Evolutionary conservation across 2,888 invertebrate species (phyloP).

Genomic region (Thymelicus sylvestris): DNA sequence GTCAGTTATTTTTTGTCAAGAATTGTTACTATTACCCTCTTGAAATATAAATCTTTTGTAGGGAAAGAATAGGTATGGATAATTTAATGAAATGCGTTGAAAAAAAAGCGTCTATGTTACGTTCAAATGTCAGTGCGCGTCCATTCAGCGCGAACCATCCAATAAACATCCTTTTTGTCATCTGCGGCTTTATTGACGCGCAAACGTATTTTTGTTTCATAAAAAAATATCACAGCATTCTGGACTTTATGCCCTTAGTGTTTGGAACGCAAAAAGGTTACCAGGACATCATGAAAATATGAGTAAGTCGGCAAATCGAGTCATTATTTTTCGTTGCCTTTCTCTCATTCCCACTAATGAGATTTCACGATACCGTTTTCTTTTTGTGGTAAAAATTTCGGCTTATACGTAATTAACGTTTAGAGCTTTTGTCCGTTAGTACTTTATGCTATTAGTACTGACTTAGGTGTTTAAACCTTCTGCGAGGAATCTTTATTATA

Average conservation of each 20-base stretch:
- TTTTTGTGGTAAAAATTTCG: conserved; percentile 32
- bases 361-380: conserved; percentile 56
- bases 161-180: conserved; percentile 19
- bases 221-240: conserved; percentile 2
- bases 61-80: too few relatives aligned
- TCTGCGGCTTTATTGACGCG: conserved; percentile 12
- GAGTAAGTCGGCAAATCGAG: conserved; percentile 46
- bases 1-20: too few relatives aligned
- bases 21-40: too few relatives aligned
- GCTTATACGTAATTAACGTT: conserved; percentile 36
- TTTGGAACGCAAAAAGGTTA: conserved; percentile 19
- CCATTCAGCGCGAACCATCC: conserved; percentile 11
- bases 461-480: not conserved
- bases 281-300: conserved; percentile 29
- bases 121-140: not conserved
- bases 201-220: conserved; percentile 11
- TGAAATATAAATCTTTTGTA: too few relatives aligned
- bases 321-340: conserved; percentile 71
- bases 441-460: conserved; percentile 17
- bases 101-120: not conserved
- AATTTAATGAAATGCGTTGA: not conserved
- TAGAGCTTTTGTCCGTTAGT: conserved; percentile 12
- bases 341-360: conserved; percentile 65
- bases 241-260: conserved; percentile 9
- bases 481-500: conserved; percentile 3